Conservation (phyloP, 2,888 invertebrate genomes). For the Pogonocherus hispidulus region DNA sequence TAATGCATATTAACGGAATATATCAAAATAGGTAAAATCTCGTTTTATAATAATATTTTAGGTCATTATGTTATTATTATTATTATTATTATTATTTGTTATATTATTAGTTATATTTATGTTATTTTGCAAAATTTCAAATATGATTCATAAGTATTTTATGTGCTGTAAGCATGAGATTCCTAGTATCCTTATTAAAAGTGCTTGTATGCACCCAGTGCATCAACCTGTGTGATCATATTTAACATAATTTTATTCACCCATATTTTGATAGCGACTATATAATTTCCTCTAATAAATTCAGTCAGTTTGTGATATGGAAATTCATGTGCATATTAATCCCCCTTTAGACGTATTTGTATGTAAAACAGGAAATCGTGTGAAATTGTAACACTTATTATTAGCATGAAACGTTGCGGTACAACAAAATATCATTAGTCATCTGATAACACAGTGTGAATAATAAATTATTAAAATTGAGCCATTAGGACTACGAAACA, state of each 20-base stretch:
- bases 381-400: conserved; percentile 27
- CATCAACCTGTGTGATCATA: neutral
- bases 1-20: too few species aligned
- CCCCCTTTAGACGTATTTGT: conserved; percentile 14
- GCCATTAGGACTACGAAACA: neutral
- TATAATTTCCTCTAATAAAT: conserved; percentile 33
- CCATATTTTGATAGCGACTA: conserved; percentile 6
- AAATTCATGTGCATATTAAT: conserved; percentile 32
- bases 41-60: too few species aligned
- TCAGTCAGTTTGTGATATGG: conserved; percentile 24
- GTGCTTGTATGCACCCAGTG: neutral
- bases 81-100: too few species aligned
- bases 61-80: too few species aligned
- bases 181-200: too few species aligned
- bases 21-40: too few species aligned
- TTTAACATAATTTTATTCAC: conserved; percentile 22
- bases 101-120: too few species aligned
- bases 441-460: conserved; percentile 14
- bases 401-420: conserved; percentile 10
- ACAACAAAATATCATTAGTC: conserved; percentile 11
- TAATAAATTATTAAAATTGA: conserved; percentile 7
- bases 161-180: too few species aligned
- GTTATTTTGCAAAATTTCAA: too few species aligned
- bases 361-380: conserved; percentile 26
- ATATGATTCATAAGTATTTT: too few species aligned